phyloP scores from a whole-genome alignment of 2,888 invertebrate species.

The Pteria penguin region DNA sequence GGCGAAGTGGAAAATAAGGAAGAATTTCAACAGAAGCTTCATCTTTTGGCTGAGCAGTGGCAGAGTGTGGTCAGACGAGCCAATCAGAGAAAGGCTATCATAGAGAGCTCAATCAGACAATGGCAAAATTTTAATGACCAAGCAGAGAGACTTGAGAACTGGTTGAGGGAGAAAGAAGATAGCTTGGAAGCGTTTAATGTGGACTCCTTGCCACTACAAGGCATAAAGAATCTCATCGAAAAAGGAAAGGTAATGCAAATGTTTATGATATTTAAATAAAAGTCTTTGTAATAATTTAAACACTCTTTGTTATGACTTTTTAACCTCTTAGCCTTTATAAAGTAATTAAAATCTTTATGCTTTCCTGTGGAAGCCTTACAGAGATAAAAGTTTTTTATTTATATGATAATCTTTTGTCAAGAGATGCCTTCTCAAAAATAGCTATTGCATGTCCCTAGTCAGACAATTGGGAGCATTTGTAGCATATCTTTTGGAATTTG shows the following conservation, averaged over 20 bases:
- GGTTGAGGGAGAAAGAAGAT: slow-evolving; percentile 71
- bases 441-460: no score
- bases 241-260: slow-evolving; percentile 69
- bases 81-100: slow-evolving; percentile 75
- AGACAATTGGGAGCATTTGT: no score
- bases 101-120: slow-evolving; percentile 69
- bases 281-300: no score
- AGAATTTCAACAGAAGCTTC: slow-evolving; percentile 76
- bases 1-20: slow-evolving; percentile 70
- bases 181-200: slow-evolving; percentile 66
- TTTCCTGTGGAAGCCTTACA: no score
- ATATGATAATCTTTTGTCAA: no score
- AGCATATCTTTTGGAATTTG: no score
- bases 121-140: slow-evolving; percentile 74
- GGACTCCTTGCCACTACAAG: slow-evolving; percentile 69
- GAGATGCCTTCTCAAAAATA: no score
- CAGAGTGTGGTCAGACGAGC: slow-evolving; percentile 73
- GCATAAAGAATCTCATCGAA: slow-evolving; percentile 67
- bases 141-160: slow-evolving; percentile 65
- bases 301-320: no score
- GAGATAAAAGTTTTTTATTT: no score
- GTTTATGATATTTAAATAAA: no score
- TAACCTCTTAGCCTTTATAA: no score
- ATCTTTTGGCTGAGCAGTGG: slow-evolving; percentile 77
- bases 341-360: no score